Conservation (phyloP, 2,113 vertebrate genomes). For the Furnarius figulus region DNA sequence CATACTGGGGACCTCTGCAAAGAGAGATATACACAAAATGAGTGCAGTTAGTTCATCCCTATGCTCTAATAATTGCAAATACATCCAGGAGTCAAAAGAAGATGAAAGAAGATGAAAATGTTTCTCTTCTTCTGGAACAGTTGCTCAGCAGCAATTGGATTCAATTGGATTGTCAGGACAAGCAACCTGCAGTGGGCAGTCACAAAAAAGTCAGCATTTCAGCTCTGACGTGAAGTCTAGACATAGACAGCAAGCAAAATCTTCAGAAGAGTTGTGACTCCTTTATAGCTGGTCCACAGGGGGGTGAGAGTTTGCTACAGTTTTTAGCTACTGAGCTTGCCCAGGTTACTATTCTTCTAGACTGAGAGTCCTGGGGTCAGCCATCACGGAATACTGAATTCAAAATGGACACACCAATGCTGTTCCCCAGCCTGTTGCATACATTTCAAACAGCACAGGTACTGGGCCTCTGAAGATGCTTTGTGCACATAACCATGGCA, state of each 20-base stretch:
- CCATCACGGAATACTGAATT: background rate
- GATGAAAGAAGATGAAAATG: background rate
- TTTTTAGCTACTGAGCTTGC: background rate
- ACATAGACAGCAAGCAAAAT: background rate
- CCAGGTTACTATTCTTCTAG: background rate
- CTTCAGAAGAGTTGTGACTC: background rate
- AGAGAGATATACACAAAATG: background rate
- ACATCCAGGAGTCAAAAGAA: background rate
- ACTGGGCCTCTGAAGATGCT: background rate
- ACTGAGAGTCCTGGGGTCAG: background rate
- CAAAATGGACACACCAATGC: background rate
- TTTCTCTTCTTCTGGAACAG: background rate
- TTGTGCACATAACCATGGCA: background rate
- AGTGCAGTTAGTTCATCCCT: background rate
- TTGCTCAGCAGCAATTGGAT: background rate
- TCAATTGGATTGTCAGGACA: background rate
- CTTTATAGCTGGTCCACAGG: background rate
- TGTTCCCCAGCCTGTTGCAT: background rate
- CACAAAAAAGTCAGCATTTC: background rate
- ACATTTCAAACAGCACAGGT: background rate
- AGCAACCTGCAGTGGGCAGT: fast-evolving
- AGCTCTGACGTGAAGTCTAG: background rate
- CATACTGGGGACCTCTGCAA: constrained; percentile 85
- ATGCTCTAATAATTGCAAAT: background rate
- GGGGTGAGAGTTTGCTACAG: background rate